Conservation (phyloP, 2,888 invertebrate species). For the Andrena praecox region DNA sequence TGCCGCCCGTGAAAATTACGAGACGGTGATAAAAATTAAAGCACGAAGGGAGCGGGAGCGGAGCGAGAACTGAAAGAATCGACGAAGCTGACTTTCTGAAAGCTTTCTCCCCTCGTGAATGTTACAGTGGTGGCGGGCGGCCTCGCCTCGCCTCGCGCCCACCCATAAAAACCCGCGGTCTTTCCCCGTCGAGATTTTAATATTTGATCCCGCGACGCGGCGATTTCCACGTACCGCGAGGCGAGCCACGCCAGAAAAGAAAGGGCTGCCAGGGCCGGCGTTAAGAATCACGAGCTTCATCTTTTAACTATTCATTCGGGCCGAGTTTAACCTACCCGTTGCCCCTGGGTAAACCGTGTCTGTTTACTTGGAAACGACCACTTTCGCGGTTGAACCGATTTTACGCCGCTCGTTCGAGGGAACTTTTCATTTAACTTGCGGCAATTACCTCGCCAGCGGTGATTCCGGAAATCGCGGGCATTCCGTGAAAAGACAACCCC, state of each 20-base stretch:
- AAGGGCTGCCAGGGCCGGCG: conserved; percentile 46
- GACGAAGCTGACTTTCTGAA: conserved; percentile 54
- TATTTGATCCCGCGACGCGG: conserved; percentile 70
- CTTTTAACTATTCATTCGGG: conserved; percentile 70
- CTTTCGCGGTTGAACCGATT: conserved; percentile 32
- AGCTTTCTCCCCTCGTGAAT: conserved; percentile 52
- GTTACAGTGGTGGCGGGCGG: conserved; percentile 45
- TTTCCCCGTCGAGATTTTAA: conserved; percentile 71
- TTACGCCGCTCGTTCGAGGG: conserved; percentile 6
- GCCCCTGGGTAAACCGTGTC: conserved; percentile 46
- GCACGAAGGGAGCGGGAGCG: conserved; percentile 8
- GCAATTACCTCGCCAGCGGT: conserved; percentile 24
- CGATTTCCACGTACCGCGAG: conserved; percentile 12
- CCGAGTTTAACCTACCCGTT: conserved; percentile 42
- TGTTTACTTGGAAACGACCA: conserved; percentile 49
- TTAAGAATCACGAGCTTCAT: conserved; percentile 66
- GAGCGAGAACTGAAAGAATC: conserved; percentile 32
- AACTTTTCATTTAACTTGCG: conserved; percentile 36
- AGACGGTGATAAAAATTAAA: conserved; percentile 59
- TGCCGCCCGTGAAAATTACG: conserved; percentile 7
- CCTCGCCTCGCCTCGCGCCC: conserved; percentile 20
- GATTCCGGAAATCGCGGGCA: neutral
- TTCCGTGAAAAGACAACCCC: neutral
- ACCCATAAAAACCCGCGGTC: conserved; percentile 56
- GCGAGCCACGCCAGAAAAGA: conserved; percentile 22